phyloP scores from a whole-genome alignment of 2,888 invertebrate species.

The Cylloceria caligata region DNA sequence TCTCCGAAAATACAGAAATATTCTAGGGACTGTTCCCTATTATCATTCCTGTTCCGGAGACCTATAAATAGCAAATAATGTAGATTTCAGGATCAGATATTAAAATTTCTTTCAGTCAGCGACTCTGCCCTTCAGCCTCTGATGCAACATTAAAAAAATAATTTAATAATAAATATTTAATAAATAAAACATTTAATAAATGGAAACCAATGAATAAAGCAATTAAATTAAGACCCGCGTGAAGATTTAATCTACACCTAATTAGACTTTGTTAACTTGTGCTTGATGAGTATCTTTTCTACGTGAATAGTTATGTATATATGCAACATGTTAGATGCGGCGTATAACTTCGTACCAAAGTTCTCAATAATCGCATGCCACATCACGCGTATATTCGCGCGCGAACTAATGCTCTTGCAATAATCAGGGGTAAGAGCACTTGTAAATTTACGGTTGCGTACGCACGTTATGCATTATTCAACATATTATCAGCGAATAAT shows the following conservation, averaged over 20 bases:
- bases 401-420: slow-evolving; percentile 4
- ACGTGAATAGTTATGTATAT: not conserved
- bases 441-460: slow-evolving; percentile 45
- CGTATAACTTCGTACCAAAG: slow-evolving; percentile 9
- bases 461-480: slow-evolving; percentile 44
- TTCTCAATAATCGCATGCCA: slow-evolving; percentile 15
- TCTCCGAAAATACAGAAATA: no score
- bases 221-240: not conserved
- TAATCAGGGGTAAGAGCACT: slow-evolving; percentile 16
- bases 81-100: no score
- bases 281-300: slow-evolving; percentile 14
- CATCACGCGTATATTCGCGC: slow-evolving; percentile 1
- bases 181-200: no score
- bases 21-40: no score
- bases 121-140: no score
- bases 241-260: slow-evolving; percentile 9
- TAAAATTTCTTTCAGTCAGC: no score
- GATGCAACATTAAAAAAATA: no score
- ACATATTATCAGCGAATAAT: slow-evolving; percentile 36
- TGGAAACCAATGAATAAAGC: no score
- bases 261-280: slow-evolving; percentile 6
- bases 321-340: slow-evolving; percentile 13
- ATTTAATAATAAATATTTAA: no score
- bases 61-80: no score
- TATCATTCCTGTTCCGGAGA: no score